phyloP scores from a whole-genome alignment of 2,113 vertebrate species.

The Caloenas nicobarica region DNA sequence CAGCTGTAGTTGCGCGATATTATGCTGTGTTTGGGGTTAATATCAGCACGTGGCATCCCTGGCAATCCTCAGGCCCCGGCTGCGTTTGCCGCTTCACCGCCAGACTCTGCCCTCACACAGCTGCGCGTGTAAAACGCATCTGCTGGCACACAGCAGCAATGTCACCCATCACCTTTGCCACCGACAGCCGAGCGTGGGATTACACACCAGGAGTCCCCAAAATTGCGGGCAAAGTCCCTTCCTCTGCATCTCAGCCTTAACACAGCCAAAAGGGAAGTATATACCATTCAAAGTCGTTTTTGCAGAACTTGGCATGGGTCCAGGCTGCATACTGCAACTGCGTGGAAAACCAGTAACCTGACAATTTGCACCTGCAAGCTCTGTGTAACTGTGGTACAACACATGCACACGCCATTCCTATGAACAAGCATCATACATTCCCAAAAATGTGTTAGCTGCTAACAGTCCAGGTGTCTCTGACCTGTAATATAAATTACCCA shows the following conservation, averaged over 20 bases:
- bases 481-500: background rate
- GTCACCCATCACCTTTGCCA: background rate
- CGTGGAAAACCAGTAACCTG: background rate
- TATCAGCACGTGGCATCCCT: background rate
- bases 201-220: background rate
- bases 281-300: background rate
- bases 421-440: accelerated
- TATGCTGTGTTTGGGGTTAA: background rate
- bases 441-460: background rate
- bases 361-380: background rate
- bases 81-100: background rate
- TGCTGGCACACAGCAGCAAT: no score
- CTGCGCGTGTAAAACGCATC: accelerated
- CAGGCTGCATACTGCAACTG: background rate
- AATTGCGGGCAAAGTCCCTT: background rate
- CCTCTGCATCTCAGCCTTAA: background rate
- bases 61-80: background rate
- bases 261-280: background rate
- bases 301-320: background rate
- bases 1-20: background rate
- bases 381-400: background rate
- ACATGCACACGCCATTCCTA: background rate
- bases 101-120: background rate
- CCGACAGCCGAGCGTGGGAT: background rate
- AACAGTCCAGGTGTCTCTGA: background rate